Percentiles rank a stretch among this genome's conserved stretches.
Evolutionary conservation across 1,140 invertebrate genomes (phyloP).

Genomic region (Lepidurus arcticus): DNA sequence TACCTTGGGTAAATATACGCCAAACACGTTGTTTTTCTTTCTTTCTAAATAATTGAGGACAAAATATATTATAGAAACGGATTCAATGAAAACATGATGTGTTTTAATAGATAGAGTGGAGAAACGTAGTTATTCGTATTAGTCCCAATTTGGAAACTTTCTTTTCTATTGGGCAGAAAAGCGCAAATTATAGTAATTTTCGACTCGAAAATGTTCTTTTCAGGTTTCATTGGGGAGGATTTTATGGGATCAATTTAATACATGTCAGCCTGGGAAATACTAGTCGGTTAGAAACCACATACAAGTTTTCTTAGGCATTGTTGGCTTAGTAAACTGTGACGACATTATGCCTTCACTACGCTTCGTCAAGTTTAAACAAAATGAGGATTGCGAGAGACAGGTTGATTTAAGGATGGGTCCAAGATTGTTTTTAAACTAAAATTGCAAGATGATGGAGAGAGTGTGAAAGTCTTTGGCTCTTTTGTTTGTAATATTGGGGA

Average conservation of each 20-base stretch:
- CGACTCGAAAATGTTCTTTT: not conserved
- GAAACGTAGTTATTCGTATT: too few species aligned
- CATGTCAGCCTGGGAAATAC: not conserved
- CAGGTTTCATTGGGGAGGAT: not conserved
- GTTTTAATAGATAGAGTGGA: too few species aligned
- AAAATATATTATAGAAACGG: too few species aligned
- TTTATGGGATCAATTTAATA: not conserved
- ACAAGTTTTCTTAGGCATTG: not conserved
- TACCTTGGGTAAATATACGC: conserved; percentile 61
- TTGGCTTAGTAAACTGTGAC: not conserved
- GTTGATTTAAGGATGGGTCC: not conserved
- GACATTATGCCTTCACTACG: not conserved
- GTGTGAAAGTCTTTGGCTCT: not conserved
- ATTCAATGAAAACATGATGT: too few species aligned
- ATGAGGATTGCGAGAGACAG: too few species aligned
- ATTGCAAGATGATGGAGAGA: not conserved
- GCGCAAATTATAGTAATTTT: not conserved
- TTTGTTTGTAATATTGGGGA: too few species aligned
- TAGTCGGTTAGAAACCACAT: not conserved
- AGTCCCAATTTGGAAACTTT: too few species aligned
- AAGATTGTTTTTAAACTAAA: not conserved
- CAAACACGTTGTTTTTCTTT: not conserved
- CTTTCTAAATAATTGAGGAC: not conserved
- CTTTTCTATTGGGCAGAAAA: too few species aligned
- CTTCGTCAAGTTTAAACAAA: not conserved